Base-by-base conservation (phyloP, 2,113 vertebrate species). In the Rhea pennata region DNA sequence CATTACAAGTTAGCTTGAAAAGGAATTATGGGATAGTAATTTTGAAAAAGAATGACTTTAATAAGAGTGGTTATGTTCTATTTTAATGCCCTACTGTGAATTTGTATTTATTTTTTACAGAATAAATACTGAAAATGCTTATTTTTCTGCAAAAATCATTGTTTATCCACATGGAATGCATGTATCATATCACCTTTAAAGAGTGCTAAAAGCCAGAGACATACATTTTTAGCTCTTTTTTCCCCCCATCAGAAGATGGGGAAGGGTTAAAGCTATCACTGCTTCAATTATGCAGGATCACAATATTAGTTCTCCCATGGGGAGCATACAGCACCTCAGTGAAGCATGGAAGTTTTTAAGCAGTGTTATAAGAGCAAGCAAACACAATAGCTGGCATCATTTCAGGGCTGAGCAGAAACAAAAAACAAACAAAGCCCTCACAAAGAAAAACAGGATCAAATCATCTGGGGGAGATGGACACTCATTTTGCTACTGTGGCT, bases 151-250 rank as follows among this genome's bases (percentile, higher is more conserved):
- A 78, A 97, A 44, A 95, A 92, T 88, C 33, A 51, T 75, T 31
- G 78, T 84, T 84, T 84, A 61, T 78, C 79, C 76, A 39, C 31
- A 23, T 40, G 80, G 95, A 95, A 92, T 96, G 95, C 96, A 94
- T 87, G 92, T 96, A 96, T 96, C 97, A 97, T 92, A 97, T 98
- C 97, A 98, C 98, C 98, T 98, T 94, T 78, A 77, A 96, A 96
- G 90, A 96, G 78, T 15, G 95, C 70, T 77, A 93, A 95, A 88
- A 97, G 94, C 93, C 94, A 97, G 87, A 97, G 70, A 94, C 92
- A 96, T 88, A 79, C 19, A 72, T 97, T 97, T 87, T 96, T 91
- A 97, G 96, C 95, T 84, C 76, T 85, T 97, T 96, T 97, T 96
- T 51, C 87, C 87, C 10, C 48, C 10, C 48, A 71, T 81, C 92